These are phyloP conservation scores for Andinoacara biseriatus DNA, from an alignment of 2,113 vertebrate genomes.

Conservation along the genomic window DNA sequence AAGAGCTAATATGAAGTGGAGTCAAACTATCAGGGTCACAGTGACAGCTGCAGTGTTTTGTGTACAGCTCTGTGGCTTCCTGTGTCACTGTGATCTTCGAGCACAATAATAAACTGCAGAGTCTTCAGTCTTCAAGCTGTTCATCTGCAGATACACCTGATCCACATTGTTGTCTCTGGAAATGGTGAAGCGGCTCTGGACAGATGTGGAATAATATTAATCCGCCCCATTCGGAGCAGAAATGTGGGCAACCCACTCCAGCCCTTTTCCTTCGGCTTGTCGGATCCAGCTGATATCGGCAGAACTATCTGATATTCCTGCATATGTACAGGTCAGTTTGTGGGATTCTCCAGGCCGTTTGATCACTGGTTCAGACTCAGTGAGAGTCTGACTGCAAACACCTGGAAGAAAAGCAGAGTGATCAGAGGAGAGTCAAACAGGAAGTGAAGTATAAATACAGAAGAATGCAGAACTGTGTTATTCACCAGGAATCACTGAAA, in stretches of 20 bases:
- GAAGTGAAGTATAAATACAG: accelerated
- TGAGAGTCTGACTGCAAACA: conserved; percentile 38
- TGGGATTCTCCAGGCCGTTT: too few relatives aligned
- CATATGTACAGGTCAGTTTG: too few relatives aligned
- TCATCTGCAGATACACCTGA: too few relatives aligned
- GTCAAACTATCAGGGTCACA: too few relatives aligned
- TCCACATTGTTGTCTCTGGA: too few relatives aligned
- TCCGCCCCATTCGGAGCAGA: not conserved
- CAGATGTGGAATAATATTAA: not conserved
- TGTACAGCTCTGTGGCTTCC: too few relatives aligned
- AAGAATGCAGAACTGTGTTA: not conserved
- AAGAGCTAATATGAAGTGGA: too few relatives aligned
- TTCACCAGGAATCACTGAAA: conserved; percentile 22
- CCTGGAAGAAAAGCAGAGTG: conserved; percentile 18
- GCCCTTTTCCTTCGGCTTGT: conserved; percentile 51
- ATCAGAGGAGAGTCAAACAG: not conserved
- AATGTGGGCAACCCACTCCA: conserved; percentile 49
- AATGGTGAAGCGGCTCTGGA: too few relatives aligned
- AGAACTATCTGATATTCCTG: conserved; percentile 4
- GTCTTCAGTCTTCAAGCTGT: too few relatives aligned
- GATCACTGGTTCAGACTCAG: conserved; percentile 34
- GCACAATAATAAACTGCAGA: too few relatives aligned
- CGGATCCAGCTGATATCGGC: conserved; percentile 47
- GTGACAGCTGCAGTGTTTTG: too few relatives aligned
- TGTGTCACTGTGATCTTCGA: too few relatives aligned